These are phyloP conservation scores for Neodiprion fabricii DNA, from an alignment of 1,140 invertebrate species.

Conservation along the genomic window DNA sequence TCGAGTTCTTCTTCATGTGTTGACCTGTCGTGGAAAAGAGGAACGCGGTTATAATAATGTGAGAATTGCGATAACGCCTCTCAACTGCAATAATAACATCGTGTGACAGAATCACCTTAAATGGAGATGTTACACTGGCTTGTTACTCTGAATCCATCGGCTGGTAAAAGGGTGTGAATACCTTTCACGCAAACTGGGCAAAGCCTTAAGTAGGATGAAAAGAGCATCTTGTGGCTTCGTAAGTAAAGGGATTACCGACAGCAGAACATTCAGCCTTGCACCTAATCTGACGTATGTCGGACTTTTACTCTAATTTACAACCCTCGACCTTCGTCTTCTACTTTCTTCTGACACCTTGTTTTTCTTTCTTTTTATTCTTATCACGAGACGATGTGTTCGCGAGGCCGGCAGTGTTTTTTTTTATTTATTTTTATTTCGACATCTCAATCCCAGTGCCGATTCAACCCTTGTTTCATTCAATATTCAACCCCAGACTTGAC, in stretches of 20 bases:
- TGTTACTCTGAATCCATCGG: neutral
- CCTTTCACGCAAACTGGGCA: constrained; percentile 10
- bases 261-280: neutral
- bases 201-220: constrained; percentile 18
- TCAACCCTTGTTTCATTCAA: too few relatives aligned
- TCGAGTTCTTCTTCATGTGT: constrained; percentile 89
- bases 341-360: neutral
- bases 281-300: constrained; percentile 8
- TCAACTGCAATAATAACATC: neutral
- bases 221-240: constrained; percentile 23
- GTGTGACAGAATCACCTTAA: neutral
- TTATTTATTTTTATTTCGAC: neutral
- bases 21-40: constrained; percentile 67
- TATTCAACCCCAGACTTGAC: too few relatives aligned
- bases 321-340: neutral
- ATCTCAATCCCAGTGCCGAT: too few relatives aligned
- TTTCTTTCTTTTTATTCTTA: too few relatives aligned
- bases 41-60: neutral
- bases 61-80: neutral
- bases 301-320: neutral
- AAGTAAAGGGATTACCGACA: constrained; percentile 32
- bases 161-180: constrained; percentile 15
- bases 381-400: neutral
- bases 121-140: neutral
- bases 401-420: neutral